Evolutionary conservation across 2,113 vertebrate species (phyloP), one percentile per base, ranked within the genome.

Genomic region (Thoracochromis brauschi): DNA sequence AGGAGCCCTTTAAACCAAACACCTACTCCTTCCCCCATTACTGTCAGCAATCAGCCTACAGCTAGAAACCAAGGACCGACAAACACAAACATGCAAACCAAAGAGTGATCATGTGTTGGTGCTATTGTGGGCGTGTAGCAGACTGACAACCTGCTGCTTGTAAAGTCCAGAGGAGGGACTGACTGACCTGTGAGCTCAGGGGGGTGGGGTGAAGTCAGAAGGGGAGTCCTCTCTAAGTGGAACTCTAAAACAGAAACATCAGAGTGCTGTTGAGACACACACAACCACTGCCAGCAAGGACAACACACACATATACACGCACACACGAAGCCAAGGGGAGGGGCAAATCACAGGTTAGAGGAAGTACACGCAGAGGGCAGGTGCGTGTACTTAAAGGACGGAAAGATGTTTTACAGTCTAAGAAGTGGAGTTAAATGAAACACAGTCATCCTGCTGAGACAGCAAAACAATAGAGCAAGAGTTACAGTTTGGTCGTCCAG

Each of bases 171-270:
- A 97, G 97, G 97, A 94, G 95, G 96, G 93, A 98, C 97, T 97
- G 97, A 99, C 98, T 99, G 97, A 99, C 98, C 98, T 99, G 98
- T 99, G 96, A 99, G 98, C 97, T 99, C 98, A 94, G 98, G 97
- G 97, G 99, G 98, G 96, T 99, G 98, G 96, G 98, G 98, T 98
- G 98, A 98, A 96, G 98, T 99, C 98, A 99, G 98, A 97, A 99
- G 98, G 97, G 98, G 98, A 97, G 98, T 99, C 98, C 98, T 98
- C 97, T 99, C 98, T 99, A 99, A 99, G 97, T 99, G 98, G 98
- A 99, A 99, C 96, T 99, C 98, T 99, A 98, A 98, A 99, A 99
- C 80, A 97, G 97, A 99, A 98, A 99, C 94, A 96, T 94, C 89
- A 97, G 94, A 97, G 93, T 93, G 93, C 92, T 89, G 91, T 94